Evolutionary conservation across 2,888 invertebrate genomes (phyloP).

Genomic region (Idaea biselata): DNA sequence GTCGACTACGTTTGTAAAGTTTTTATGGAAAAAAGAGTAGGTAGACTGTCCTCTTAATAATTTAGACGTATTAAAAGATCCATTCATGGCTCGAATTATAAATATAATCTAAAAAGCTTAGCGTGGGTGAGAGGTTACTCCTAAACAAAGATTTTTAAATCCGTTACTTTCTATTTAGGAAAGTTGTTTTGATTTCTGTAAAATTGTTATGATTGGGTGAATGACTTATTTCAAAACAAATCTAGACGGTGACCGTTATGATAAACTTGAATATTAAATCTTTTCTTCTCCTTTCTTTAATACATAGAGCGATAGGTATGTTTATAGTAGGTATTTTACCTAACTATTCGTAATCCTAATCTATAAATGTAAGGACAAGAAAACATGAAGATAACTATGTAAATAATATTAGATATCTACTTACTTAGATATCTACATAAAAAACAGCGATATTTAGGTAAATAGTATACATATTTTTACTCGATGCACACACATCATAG

Average conservation of each 20-base stretch:
- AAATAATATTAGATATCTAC: too few relatives aligned
- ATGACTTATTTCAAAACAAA: constrained; percentile 1
- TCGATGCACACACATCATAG: too few relatives aligned
- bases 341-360: too few relatives aligned
- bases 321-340: not conserved
- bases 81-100: constrained; percentile 6
- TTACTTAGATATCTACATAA: too few relatives aligned
- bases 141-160: constrained; percentile 12
- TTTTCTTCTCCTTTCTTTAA: not conserved
- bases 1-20: too few relatives aligned
- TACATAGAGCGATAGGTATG: not conserved
- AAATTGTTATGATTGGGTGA: constrained; percentile 5
- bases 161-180: constrained; percentile 26
- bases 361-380: too few relatives aligned
- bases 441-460: too few relatives aligned
- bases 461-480: too few relatives aligned
- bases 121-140: constrained; percentile 21
- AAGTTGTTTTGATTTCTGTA: constrained; percentile 18
- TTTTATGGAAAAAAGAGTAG: too few relatives aligned
- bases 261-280: not conserved
- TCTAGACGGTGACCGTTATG: not conserved
- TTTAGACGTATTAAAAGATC: not conserved
- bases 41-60: not conserved
- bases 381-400: too few relatives aligned
- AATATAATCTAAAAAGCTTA: constrained; percentile 11